Percentiles rank a stretch among this genome's conserved stretches.
Conservation (phyloP, 1,140 invertebrate species). For the Bombyx mandarina region DNA sequence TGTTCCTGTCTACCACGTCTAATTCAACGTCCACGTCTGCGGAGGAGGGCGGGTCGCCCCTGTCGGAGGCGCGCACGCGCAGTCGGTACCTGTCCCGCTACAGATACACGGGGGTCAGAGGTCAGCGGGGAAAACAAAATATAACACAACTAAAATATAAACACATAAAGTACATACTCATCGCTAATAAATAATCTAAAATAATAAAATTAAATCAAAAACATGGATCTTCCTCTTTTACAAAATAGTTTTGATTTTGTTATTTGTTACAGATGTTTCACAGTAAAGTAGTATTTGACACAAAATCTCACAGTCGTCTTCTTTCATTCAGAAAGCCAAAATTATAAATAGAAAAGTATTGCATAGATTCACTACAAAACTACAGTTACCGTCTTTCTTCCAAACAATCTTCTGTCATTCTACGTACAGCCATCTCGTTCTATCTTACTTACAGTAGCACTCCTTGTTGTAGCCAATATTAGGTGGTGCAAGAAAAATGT, state of each 20-base stretch:
- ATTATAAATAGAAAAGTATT: conserved; percentile 49
- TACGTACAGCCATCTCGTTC: conserved; percentile 42
- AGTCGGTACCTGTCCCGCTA: conserved; percentile 95
- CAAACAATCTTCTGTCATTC: conserved; percentile 40
- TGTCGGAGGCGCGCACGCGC: conserved; percentile 93
- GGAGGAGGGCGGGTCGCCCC: conserved; percentile 87
- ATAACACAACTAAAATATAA: conserved; percentile 68
- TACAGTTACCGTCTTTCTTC: conserved; percentile 14
- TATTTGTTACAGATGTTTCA: conserved; percentile 21
- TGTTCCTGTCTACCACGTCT: conserved; percentile 97
- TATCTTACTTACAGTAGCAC: conserved; percentile 86
- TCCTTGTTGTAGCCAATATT: conserved; percentile 81
- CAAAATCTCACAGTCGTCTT: conserved; percentile 37
- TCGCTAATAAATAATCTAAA: conserved; percentile 56
- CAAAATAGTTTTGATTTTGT: conserved; percentile 22
- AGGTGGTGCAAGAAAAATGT: conserved; percentile 83
- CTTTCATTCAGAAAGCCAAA: conserved; percentile 61
- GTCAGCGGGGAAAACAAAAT: conserved; percentile 70
- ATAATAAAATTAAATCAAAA: conserved; percentile 45
- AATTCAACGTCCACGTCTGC: conserved; percentile 96
- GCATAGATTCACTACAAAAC: conserved; percentile 32
- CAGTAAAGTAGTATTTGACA: conserved; percentile 20
- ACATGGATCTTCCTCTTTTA: conserved; percentile 41
- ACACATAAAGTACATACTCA: conserved; percentile 57
- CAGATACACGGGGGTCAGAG: conserved; percentile 75